Conservation (phyloP, 2,888 invertebrate genomes). For the Tryphoninae sp. region DNA sequence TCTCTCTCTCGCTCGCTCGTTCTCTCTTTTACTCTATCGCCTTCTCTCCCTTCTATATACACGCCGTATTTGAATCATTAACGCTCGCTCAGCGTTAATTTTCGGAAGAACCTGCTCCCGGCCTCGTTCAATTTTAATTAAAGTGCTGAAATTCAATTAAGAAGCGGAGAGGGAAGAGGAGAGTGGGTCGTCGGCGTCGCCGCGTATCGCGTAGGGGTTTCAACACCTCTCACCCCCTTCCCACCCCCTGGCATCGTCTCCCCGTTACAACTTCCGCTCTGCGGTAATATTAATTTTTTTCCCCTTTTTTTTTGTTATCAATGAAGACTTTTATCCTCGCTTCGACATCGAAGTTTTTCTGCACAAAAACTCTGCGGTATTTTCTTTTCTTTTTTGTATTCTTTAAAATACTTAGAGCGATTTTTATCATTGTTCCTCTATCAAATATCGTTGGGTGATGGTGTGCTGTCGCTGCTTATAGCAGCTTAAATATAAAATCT, state of each 20-base stretch:
- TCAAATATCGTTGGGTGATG: conserved; percentile 16
- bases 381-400: neutral
- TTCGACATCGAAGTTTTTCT: conserved; percentile 13
- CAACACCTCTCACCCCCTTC: conserved; percentile 25
- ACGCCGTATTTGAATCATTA: conserved; percentile 61
- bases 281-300: conserved; percentile 44
- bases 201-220: conserved; percentile 37
- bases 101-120: conserved; percentile 63
- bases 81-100: conserved; percentile 62
- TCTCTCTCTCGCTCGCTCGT: conserved; percentile 4
- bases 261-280: conserved; percentile 54
- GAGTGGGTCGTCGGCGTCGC: conserved; percentile 37
- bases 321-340: conserved; percentile 37
- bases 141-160: conserved; percentile 71
- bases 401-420: conserved; percentile 5
- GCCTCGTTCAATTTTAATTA: conserved; percentile 71
- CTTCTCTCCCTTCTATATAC: conserved; percentile 38
- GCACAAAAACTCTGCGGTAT: neutral
- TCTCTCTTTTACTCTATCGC: neutral
- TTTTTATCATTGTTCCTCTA: conserved; percentile 33
- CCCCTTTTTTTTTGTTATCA: neutral
- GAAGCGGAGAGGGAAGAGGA: conserved; percentile 36
- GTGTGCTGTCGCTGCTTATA: neutral
- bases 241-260: conserved; percentile 9
- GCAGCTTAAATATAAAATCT: neutral